Evolutionary conservation across 2,113 vertebrate genomes (phyloP).

Genomic region (Tupaia tana): DNA sequence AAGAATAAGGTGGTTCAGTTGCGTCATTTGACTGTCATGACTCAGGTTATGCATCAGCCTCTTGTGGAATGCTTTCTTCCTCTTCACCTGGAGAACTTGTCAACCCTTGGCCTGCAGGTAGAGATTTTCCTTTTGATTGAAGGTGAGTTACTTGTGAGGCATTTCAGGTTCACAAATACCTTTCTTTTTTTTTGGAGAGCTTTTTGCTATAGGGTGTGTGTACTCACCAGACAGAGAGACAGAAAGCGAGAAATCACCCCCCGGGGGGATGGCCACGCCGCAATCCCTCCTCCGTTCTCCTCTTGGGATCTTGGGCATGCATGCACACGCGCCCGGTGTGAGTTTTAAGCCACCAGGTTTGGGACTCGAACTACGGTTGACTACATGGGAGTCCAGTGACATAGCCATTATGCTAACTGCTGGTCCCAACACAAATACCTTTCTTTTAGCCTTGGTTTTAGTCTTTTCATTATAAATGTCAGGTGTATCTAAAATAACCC

Average conservation of each 20-base stretch:
- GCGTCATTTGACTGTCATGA: not conserved
- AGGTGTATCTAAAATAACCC: not conserved
- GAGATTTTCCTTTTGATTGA: not conserved
- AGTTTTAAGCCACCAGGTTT: no score
- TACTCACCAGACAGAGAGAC: no score
- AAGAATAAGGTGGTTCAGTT: not conserved
- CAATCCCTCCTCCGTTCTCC: no score
- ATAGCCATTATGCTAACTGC: no score
- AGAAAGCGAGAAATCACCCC: no score
- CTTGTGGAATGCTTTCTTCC: not conserved
- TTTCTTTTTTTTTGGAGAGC: not conserved
- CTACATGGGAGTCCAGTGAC: no score
- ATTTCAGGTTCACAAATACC: not conserved
- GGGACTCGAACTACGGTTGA: no score
- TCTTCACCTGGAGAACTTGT: not conserved
- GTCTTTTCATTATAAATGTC: not conserved
- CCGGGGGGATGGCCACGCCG: no score
- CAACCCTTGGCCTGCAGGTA: not conserved
- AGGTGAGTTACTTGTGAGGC: not conserved
- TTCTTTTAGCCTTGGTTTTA: not conserved
- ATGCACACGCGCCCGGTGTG: no score
- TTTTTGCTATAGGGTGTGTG: no score
- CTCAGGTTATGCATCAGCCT: not conserved
- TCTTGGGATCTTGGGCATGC: no score
- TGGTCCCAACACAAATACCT: not conserved